These are phyloP conservation scores for Archips crataeganus DNA, from an alignment of 2,888 invertebrate genomes.

Conservation along the genomic window DNA sequence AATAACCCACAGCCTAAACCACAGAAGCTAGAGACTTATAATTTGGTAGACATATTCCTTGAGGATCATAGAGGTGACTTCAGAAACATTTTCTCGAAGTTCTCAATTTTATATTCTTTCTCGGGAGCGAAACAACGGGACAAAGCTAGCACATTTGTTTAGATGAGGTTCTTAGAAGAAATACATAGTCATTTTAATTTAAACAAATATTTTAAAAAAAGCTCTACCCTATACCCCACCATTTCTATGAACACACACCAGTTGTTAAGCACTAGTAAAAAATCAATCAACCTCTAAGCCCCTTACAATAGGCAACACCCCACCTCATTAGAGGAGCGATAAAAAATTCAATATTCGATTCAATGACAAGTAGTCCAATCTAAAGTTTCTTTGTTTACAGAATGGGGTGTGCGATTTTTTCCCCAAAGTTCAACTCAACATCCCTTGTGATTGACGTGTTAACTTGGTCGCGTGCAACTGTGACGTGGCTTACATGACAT, in stretches of 20 bases:
- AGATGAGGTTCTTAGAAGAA: too few species aligned
- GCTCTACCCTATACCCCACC: neutral
- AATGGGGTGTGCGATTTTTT: slow-evolving; percentile 42
- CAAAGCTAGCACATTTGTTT: too few species aligned
- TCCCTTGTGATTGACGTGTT: slow-evolving; percentile 45
- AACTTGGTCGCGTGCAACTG: slow-evolving; percentile 35
- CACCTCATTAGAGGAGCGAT: slow-evolving; percentile 37
- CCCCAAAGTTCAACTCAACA: slow-evolving; percentile 39
- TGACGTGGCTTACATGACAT: slow-evolving; percentile 28
- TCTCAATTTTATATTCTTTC: too few species aligned
- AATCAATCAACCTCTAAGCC: slow-evolving; percentile 38
- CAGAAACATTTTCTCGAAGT: too few species aligned
- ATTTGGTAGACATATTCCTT: too few species aligned
- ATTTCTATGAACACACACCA: slow-evolving; percentile 5
- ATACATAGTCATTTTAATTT: too few species aligned
- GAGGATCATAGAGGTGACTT: too few species aligned
- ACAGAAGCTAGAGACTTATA: too few species aligned
- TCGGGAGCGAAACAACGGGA: too few species aligned
- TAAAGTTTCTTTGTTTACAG: slow-evolving; percentile 42
- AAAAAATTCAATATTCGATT: slow-evolving; percentile 43
- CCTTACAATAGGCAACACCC: slow-evolving; percentile 40
- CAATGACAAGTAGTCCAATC: slow-evolving; percentile 41
- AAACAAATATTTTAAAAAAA: too few species aligned
- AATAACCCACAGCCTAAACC: too few species aligned
- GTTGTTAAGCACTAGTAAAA: slow-evolving; percentile 33